phyloP scores from a whole-genome alignment of 2,888 invertebrate genomes.

The Elgonia sp. region DNA sequence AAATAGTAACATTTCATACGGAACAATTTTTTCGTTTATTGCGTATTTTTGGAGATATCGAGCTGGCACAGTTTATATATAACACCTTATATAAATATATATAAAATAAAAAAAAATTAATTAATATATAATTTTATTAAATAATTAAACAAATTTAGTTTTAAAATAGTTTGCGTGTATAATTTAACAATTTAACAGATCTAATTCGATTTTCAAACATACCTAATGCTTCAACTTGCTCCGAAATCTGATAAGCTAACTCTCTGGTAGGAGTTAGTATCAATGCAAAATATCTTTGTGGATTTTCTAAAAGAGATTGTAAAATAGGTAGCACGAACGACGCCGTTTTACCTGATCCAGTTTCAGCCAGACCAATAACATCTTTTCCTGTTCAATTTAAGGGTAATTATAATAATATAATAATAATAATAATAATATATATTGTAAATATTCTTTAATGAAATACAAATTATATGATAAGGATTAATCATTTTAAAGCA shows the following conservation, averaged over 20 bases:
- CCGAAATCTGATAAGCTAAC: slow-evolving; percentile 98
- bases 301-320: slow-evolving; percentile 95
- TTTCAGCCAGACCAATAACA: slow-evolving; percentile 92
- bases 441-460: too few species aligned
- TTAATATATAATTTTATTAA: background rate
- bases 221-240: slow-evolving; percentile 99
- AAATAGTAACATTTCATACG: too few species aligned
- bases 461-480: too few species aligned
- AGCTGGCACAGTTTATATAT: too few species aligned
- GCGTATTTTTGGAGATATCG: too few species aligned
- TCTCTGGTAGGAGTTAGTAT: slow-evolving; percentile 98
- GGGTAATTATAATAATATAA: background rate
- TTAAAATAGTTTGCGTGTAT: too few species aligned
- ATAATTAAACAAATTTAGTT: too few species aligned
- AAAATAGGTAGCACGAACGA: slow-evolving; percentile 98
- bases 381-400: slow-evolving; percentile 90
- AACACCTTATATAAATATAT: too few species aligned
- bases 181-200: too few species aligned
- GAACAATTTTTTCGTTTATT: too few species aligned
- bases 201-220: background rate
- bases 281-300: slow-evolving; percentile 97
- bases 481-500: too few species aligned
- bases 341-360: slow-evolving; percentile 98
- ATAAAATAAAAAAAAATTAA: too few species aligned
- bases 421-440: background rate